Percentiles rank a stretch among this genome's conserved stretches.
Evolutionary conservation across 2,888 invertebrate genomes (phyloP).

Genomic region (Spisula subtruncata): DNA sequence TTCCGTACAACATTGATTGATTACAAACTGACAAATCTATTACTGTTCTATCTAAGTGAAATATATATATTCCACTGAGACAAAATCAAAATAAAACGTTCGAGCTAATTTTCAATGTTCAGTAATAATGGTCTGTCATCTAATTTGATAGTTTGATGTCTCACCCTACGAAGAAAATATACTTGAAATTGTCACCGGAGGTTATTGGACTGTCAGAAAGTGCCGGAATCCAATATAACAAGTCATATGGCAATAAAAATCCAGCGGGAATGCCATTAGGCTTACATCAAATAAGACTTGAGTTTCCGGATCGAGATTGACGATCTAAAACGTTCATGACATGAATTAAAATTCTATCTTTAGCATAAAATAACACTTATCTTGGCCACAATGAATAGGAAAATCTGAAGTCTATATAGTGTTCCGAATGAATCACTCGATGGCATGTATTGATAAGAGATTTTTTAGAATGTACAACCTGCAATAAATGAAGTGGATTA

Average conservation of each 20-base stretch:
- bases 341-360: constrained; percentile 72
- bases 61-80: constrained; percentile 11
- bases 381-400: constrained; percentile 42
- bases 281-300: constrained; percentile 63
- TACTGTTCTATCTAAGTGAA: constrained; percentile 12
- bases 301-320: constrained; percentile 57
- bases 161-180: constrained; percentile 56
- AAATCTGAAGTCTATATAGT: constrained; percentile 41
- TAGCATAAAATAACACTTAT: constrained; percentile 74
- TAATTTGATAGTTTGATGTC: constrained; percentile 39
- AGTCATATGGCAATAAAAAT: constrained; percentile 52
- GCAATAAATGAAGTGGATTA: constrained; percentile 5
- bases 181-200: constrained; percentile 63
- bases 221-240: constrained; percentile 59
- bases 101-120: constrained; percentile 37
- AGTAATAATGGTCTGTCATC: constrained; percentile 48
- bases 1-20: neutral
- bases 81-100: constrained; percentile 41
- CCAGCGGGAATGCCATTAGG: constrained; percentile 62
- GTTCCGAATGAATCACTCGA: neutral
- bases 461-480: neutral
- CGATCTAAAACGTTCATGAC: constrained; percentile 68
- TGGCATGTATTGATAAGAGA: neutral
- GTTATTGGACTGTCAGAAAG: constrained; percentile 56
- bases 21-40: neutral